These are phyloP conservation scores for Ceratosolen fusciceps DNA, from an alignment of 1,140 invertebrate genomes.

Conservation along the genomic window DNA sequence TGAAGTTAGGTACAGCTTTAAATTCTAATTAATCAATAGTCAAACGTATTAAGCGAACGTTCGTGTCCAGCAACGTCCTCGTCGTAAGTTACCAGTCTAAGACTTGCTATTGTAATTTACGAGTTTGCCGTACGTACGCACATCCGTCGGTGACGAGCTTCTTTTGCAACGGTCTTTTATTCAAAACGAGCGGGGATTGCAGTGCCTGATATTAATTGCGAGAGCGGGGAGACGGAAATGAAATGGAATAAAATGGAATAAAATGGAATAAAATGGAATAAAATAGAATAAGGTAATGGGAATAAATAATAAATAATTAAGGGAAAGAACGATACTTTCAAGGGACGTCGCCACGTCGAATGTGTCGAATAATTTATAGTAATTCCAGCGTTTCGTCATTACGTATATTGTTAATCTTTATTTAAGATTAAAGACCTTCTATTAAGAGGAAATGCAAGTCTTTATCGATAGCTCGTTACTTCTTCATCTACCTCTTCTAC, in stretches of 20 bases:
- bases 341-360: neutral
- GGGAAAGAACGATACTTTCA: neutral
- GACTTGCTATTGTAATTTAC: too few species aligned
- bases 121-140: too few species aligned
- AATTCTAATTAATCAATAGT: too few species aligned
- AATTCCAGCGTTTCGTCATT: neutral
- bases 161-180: too few species aligned
- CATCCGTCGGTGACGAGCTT: too few species aligned
- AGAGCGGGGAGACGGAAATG: neutral
- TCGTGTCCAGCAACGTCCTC: neutral
- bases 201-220: neutral
- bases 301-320: neutral
- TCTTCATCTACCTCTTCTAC: too few species aligned
- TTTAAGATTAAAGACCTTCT: neutral
- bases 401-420: neutral
- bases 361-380: neutral
- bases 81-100: neutral
- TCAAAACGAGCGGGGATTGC: too few species aligned
- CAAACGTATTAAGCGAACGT: neutral
- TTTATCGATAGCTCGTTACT: neutral
- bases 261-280: neutral
- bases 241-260: neutral
- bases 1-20: neutral
- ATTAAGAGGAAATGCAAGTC: neutral
- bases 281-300: too few species aligned